Percentiles rank a stretch among this genome's conserved stretches.
Conservation (phyloP, 2,797 vertebrate species). For the Iguana delicatissima region DNA sequence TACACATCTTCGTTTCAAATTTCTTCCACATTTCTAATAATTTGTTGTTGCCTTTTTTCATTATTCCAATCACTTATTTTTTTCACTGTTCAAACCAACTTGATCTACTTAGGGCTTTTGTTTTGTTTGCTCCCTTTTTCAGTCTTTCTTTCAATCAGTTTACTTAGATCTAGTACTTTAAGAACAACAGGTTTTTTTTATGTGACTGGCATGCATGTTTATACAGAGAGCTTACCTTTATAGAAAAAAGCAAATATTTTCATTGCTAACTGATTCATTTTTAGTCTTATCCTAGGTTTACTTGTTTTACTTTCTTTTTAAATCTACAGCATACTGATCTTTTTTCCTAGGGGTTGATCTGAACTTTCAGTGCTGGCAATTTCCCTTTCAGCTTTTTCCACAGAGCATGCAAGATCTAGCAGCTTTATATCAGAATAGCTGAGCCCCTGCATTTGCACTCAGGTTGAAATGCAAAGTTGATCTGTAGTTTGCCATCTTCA, state of each 20-base stretch:
- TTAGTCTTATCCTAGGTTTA: not conserved
- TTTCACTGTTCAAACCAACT: not conserved
- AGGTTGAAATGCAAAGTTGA: not conserved
- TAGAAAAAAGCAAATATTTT: not conserved
- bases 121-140: not conserved
- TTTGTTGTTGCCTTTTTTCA: not conserved
- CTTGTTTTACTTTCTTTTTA: not conserved
- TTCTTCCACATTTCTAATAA: no score
- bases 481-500: not conserved
- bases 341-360: not conserved
- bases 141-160: not conserved
- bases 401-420: not conserved
- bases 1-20: no score
- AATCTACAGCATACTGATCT: conserved; percentile 3
- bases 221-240: not conserved
- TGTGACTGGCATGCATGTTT: not conserved
- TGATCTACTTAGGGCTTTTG: not conserved
- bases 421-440: not conserved
- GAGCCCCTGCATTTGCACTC: not conserved
- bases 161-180: not conserved
- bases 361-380: not conserved
- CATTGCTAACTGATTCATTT: not conserved
- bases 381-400: not conserved
- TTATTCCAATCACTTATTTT: not conserved
- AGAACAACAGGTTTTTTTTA: not conserved